Evolutionary conservation across 2,888 invertebrate genomes (phyloP).

Genomic region (Amorpha juglandis): DNA sequence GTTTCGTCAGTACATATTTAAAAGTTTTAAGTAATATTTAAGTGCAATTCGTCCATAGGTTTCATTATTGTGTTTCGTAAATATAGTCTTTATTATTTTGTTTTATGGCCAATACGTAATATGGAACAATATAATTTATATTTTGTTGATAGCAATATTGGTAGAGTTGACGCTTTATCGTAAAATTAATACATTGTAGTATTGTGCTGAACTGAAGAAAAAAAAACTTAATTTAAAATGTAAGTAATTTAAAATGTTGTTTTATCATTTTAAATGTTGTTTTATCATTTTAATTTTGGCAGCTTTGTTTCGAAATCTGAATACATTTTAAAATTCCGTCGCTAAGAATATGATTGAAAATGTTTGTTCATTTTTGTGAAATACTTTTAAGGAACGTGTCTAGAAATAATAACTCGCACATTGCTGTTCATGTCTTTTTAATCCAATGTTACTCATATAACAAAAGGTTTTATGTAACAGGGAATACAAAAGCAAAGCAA

Average conservation of each 20-base stretch:
- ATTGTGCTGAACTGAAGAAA: not conserved
- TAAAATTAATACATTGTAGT: not conserved
- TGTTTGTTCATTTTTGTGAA: not conserved
- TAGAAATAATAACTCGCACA: conserved; percentile 12
- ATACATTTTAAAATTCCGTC: not conserved
- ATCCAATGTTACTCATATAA: conserved; percentile 12
- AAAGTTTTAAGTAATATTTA: not conserved
- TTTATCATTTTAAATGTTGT: not conserved
- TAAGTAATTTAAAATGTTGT: not conserved
- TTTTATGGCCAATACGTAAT: not conserved
- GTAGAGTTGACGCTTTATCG: not conserved
- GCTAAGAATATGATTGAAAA: not conserved
- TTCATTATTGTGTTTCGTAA: not conserved
- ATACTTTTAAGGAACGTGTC: not conserved
- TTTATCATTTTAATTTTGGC: not conserved
- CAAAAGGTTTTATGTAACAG: conserved; percentile 25
- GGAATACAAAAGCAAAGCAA: conserved; percentile 29
- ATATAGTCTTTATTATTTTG: not conserved
- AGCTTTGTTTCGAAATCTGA: not conserved
- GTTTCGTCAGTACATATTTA: not conserved
- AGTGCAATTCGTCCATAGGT: conserved; percentile 21
- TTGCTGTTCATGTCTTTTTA: conserved; percentile 17
- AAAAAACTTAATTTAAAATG: too few species aligned
- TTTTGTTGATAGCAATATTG: not conserved
- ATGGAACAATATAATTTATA: not conserved